Evolutionary conservation across 2,888 invertebrate genomes (phyloP).

Genomic region (Linyphia triangularis): DNA sequence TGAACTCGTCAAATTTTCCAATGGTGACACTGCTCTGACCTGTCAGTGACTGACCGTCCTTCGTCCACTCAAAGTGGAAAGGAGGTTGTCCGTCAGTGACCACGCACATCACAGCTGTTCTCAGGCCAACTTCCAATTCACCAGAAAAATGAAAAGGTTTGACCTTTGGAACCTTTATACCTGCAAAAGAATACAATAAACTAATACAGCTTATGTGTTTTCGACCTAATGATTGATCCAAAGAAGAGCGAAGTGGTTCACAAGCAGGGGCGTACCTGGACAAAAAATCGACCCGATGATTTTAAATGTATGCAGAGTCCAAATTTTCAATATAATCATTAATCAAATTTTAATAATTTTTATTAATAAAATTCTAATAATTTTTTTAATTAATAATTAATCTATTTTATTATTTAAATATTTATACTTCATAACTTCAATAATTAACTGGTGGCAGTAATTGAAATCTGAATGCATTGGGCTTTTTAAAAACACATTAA

Average conservation of each 20-base stretch:
- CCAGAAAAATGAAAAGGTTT: constrained; percentile 59
- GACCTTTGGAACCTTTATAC: constrained; percentile 22
- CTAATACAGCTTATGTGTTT: background rate
- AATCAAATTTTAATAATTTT: no score
- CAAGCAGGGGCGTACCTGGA: no score
- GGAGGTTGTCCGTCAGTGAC: constrained; percentile 68
- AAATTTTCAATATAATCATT: no score
- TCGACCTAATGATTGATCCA: no score
- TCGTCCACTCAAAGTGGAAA: constrained; percentile 73
- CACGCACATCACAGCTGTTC: constrained; percentile 40
- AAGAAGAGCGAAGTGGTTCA: no score
- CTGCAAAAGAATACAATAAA: background rate
- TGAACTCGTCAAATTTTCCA: constrained; percentile 1
- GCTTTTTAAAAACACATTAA: no score
- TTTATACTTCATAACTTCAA: no score
- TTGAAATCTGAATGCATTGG: no score
- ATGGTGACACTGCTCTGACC: background rate
- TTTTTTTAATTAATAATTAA: no score
- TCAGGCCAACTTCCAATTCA: background rate
- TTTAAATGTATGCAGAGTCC: background rate
- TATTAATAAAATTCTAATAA: no score
- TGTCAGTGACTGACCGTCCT: constrained; percentile 48
- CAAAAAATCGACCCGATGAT: background rate
- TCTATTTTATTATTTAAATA: no score
- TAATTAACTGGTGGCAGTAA: no score